Base-by-base conservation (phyloP, 2,888 invertebrate genomes). In the Drosophila greeni region DNA sequence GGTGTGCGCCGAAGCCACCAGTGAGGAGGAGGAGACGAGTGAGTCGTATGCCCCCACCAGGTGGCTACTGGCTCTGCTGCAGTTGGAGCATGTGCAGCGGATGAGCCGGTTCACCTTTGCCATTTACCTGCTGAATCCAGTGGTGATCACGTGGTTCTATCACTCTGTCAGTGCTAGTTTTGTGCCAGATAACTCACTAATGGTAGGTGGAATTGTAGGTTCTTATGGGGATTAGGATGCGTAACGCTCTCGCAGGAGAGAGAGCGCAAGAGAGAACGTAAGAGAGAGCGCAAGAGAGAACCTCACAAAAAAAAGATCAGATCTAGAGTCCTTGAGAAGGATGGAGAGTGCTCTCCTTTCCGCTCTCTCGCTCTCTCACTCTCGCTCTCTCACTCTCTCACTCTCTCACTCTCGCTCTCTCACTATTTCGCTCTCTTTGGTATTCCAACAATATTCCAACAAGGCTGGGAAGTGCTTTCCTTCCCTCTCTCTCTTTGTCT, bases 121-220 rank as follows among this genome's bases (percentile, higher is more conserved):
- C 20, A 23, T 76, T 20, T 76, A 74, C 31, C 42, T 76, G 40
- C 24, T 76, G 2, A 76, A 78, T 52, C 72, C 79, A 1, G 12
- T 56, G 6, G 31, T 78, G 11, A 72, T 74, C 6, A n/a, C 60
- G 0, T 45, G 51, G 23, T 51, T 60, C n/a, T 62, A 56, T 16
- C 72, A 72, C 18, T 47, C 62, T 1, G 40, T 67, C 8, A 56
- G 47, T 24, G 9, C 23, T 7, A 43, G n/a, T 3, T 20, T 76
- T 8, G 40, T 58, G 0, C 2, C 76, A 11, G 76, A 76, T 33
- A 1, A 2, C 0, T 24, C 12, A 20, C 8, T 69, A 36, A 23
- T 76, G 56, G 76, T 66, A 24, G 58, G 72, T 42, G 5, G 0
- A 14, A 14, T 8, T 7, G 1, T 0, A 20, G 14, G 14, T 20